Evolutionary conservation across 2,888 invertebrate species (phyloP).

Genomic region (Perizoma affinitatum): DNA sequence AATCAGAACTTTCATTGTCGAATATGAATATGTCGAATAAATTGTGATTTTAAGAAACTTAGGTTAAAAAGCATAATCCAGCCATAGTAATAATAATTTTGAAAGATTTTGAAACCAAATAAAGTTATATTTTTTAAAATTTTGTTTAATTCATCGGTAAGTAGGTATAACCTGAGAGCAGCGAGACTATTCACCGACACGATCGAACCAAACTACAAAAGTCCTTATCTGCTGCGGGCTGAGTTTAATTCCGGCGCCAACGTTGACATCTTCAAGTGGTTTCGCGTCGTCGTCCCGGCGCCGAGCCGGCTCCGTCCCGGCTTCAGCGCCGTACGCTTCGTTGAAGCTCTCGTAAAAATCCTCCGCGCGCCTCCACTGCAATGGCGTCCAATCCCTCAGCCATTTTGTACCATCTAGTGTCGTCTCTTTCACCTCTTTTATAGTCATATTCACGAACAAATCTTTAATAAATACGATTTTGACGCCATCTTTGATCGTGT

Average conservation of each 20-base stretch:
- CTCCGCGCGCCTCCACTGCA: constrained; percentile 75
- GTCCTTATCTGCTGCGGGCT: constrained; percentile 90
- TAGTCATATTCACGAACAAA: constrained; percentile 82
- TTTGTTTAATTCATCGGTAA: too few species aligned
- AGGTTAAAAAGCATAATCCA: not conserved
- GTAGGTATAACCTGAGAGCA: too few species aligned
- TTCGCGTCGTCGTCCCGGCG: constrained; percentile 39
- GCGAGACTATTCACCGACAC: not conserved
- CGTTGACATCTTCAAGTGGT: constrained; percentile 36
- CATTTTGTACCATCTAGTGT: constrained; percentile 87
- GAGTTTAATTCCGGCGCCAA: constrained; percentile 72
- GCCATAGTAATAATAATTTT: constrained; percentile 3
- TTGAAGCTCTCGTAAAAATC: constrained; percentile 59
- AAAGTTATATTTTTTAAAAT: not conserved
- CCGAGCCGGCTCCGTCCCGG: constrained; percentile 17
- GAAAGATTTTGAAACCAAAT: constrained; percentile 11
- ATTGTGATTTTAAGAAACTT: constrained; percentile 1
- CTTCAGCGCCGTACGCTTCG: constrained; percentile 49
- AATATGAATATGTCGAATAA: constrained; percentile 47
- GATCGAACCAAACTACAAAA: constrained; percentile 72
- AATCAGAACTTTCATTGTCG: constrained; percentile 87
- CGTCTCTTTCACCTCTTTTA: constrained; percentile 84
- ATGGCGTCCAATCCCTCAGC: constrained; percentile 77
- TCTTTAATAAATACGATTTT: constrained; percentile 83
- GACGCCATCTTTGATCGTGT: constrained; percentile 77